Percentiles rank a stretch among this genome's conserved stretches.
Evolutionary conservation across 2,797 vertebrate genomes (phyloP).

Genomic region (Sylvilagus floridanus): DNA sequence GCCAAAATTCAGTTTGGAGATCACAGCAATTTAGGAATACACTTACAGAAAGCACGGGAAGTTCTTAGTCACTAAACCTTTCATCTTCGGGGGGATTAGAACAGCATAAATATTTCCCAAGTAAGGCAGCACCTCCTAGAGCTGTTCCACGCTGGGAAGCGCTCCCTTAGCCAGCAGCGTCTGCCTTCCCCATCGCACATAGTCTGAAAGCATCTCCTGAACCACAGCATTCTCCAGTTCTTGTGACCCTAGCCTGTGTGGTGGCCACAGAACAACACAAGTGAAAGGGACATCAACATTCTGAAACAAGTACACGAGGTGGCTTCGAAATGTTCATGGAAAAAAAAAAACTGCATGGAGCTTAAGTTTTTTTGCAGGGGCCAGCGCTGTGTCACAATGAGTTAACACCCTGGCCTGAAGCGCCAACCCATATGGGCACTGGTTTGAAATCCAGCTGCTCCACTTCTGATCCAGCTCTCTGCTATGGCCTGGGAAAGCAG

Average conservation of each 20-base stretch:
- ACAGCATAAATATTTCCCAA: not conserved
- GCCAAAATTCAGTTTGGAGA: not conserved
- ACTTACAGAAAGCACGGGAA: not conserved
- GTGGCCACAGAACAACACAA: not conserved
- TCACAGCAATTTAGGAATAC: not conserved
- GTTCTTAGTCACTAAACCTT: constrained; percentile 9
- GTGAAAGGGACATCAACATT: not conserved
- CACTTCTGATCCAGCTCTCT: too few species aligned
- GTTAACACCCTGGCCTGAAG: too few species aligned
- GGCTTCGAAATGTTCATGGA: too few species aligned
- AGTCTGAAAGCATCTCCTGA: constrained; percentile 3
- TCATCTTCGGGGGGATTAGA: not conserved
- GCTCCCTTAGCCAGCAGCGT: not conserved
- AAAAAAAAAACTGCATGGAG: too few species aligned
- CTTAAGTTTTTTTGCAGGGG: too few species aligned
- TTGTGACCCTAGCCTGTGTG: not conserved
- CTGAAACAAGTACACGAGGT: not conserved
- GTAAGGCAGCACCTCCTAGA: not conserved
- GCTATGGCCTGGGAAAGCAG: too few species aligned
- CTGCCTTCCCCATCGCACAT: not conserved
- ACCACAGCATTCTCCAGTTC: not conserved
- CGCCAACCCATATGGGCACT: too few species aligned
- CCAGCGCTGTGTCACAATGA: too few species aligned
- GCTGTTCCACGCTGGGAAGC: not conserved
- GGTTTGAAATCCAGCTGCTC: too few species aligned